These are phyloP conservation scores for Epinephelus cyanopodus DNA, from an alignment of 2,113 vertebrate genomes.

Conservation along the genomic window DNA sequence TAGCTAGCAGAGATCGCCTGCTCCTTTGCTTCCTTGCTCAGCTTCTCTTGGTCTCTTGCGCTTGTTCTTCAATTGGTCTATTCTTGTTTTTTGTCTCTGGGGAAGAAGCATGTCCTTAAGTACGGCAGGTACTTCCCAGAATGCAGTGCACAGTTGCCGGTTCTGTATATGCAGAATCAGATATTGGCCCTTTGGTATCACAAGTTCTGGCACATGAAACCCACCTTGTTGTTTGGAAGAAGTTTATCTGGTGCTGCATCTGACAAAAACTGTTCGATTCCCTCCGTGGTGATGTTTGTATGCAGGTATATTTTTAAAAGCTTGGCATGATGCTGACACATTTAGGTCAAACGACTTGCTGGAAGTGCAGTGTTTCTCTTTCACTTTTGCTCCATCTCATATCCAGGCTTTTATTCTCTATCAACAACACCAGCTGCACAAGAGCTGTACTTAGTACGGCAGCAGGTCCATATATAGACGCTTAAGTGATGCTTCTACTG, in stretches of 20 bases:
- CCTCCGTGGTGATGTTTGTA: slow-evolving; percentile 20
- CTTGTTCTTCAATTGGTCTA: too few relatives aligned
- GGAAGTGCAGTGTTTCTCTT: slow-evolving; percentile 9
- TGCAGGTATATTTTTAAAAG: slow-evolving; percentile 35
- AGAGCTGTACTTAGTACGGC: not conserved
- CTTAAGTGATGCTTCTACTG: slow-evolving; percentile 1
- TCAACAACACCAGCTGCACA: slow-evolving; percentile 5
- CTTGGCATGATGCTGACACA: slow-evolving; percentile 56
- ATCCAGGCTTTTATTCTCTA: slow-evolving; percentile 14
- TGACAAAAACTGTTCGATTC: not conserved
- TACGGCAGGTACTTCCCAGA: too few relatives aligned
- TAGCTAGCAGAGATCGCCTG: too few relatives aligned
- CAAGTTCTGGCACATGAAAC: not conserved
- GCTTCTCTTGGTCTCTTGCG: too few relatives aligned
- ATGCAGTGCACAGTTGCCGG: too few relatives aligned
- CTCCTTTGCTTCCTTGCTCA: too few relatives aligned
- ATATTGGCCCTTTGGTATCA: slow-evolving; percentile 7
- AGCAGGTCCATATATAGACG: slow-evolving; percentile 15
- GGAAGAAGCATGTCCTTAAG: too few relatives aligned
- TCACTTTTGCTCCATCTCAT: slow-evolving; percentile 15
- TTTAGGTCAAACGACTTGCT: slow-evolving; percentile 46
- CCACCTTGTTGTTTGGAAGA: not conserved
- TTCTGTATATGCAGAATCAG: slow-evolving; percentile 13
- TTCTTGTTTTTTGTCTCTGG: too few relatives aligned
- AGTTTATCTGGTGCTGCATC: not conserved